A percentile compares a stretch with the other conserved stretches of the same genome.
Evolutionary conservation across 2,113 vertebrate genomes (phyloP).

Genomic region (Suricata suricatta): DNA sequence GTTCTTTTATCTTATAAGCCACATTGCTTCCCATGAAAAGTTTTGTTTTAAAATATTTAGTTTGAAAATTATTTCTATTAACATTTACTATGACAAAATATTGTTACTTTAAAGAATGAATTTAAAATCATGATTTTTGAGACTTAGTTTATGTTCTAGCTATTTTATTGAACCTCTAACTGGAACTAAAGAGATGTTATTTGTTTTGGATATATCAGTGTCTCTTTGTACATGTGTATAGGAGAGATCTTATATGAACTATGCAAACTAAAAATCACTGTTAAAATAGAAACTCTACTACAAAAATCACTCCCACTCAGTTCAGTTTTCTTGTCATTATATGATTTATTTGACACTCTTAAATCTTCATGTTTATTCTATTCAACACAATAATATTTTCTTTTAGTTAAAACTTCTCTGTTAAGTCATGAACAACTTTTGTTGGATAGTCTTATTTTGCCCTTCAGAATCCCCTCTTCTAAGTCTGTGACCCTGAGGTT

Average conservation of each 20-base stretch:
- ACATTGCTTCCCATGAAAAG: not conserved
- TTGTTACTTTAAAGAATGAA: not conserved
- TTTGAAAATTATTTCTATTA: conserved; percentile 19
- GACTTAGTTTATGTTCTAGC: not conserved
- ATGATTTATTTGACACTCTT: conserved; percentile 13
- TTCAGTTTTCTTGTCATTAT: not conserved
- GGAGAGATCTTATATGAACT: not conserved
- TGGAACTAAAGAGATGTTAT: not conserved
- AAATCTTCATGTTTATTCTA: conserved; percentile 15
- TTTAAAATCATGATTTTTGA: not conserved
- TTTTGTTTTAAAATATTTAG: conserved; percentile 24
- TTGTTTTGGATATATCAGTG: not conserved
- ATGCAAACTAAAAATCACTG: not conserved
- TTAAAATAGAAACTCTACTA: conserved; percentile 21
- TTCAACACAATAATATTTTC: not conserved
- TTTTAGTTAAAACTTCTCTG: not conserved
- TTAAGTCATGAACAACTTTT: not conserved
- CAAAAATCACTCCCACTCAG: not conserved
- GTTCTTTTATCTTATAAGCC: not conserved
- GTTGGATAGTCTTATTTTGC: conserved; percentile 15
- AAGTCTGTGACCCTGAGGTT: conserved; percentile 68
- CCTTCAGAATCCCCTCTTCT: conserved; percentile 64
- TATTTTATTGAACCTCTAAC: not conserved
- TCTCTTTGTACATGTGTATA: not conserved
- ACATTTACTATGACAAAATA: not conserved